Percentiles rank a stretch among this genome's conserved stretches.
phyloP scores from a whole-genome alignment of 2,797 vertebrate genomes.

The Morus bassanus region DNA sequence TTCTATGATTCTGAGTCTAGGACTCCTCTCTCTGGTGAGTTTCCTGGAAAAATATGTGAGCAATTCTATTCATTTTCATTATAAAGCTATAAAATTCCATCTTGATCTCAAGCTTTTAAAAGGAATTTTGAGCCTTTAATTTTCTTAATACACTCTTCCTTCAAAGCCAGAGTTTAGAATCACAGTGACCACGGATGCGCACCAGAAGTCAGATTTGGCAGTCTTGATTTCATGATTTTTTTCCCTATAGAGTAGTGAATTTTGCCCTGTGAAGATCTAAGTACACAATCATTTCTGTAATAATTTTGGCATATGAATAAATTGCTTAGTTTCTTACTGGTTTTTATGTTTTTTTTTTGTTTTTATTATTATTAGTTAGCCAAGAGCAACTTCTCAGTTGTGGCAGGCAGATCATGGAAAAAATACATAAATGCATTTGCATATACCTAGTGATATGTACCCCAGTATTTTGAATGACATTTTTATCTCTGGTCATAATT shows the following conservation, averaged over 20 bases:
- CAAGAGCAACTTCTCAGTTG: not conserved
- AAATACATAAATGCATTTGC: not conserved
- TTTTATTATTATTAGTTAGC: not conserved
- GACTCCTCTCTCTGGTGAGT: not conserved
- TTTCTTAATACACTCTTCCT: not conserved
- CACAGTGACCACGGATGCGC: not conserved
- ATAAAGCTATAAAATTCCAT: not conserved
- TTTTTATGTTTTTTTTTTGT: not conserved
- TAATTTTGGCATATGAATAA: not conserved
- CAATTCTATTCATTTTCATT: not conserved
- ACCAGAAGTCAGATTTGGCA: not conserved
- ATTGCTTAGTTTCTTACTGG: not conserved
- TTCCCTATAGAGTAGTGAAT: not conserved
- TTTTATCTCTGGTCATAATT: not conserved
- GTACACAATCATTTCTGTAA: not conserved
- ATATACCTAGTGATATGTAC: rapidly evolving
- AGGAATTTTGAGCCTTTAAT: not conserved
- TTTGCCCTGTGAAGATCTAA: not conserved
- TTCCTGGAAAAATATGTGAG: not conserved
- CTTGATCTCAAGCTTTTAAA: not conserved
- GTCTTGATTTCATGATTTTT: not conserved
- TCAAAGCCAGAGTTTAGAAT: not conserved
- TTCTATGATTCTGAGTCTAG: not conserved
- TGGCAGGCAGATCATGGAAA: not conserved
- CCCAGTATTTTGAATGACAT: not conserved